These are phyloP conservation scores for Linepithema humile DNA, from an alignment of 1,140 invertebrate species.

Conservation along the genomic window DNA sequence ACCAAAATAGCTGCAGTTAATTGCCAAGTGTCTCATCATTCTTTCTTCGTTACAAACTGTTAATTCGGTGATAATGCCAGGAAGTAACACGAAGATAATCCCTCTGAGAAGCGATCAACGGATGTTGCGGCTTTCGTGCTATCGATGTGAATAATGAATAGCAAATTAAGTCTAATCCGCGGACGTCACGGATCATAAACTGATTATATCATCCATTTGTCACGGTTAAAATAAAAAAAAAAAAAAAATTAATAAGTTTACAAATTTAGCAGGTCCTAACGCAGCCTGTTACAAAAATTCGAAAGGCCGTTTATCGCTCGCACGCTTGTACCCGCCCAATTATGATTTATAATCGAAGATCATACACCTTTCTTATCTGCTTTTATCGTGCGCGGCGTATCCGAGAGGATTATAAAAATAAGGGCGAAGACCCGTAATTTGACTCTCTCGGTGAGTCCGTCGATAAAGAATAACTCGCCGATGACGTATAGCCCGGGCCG, in stretches of 20 bases:
- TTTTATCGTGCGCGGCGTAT: background rate
- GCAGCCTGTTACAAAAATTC: background rate
- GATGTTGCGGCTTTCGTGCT: background rate
- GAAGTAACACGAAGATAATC: constrained; percentile 54
- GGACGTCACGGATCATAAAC: constrained; percentile 4
- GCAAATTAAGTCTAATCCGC: constrained; percentile 31
- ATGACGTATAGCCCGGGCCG: constrained; percentile 46
- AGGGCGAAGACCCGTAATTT: constrained; percentile 19
- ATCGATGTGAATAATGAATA: constrained; percentile 22
- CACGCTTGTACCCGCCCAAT: background rate
- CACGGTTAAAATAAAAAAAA: background rate
- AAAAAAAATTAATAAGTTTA: background rate
- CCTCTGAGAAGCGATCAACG: background rate
- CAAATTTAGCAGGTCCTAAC: background rate
- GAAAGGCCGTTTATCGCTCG: background rate
- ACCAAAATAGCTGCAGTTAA: background rate
- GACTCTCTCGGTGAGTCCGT: constrained; percentile 2
- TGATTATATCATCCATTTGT: background rate
- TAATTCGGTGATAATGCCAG: constrained; percentile 50
- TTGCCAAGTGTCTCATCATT: constrained; percentile 19
- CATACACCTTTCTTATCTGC: background rate
- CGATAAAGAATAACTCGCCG: constrained; percentile 66
- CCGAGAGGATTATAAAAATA: constrained; percentile 25
- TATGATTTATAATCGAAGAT: constrained; percentile 23
- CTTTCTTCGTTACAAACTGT: background rate